phyloP scores from a whole-genome alignment of 1,140 invertebrate species.

The Drosophila kepulauana region DNA sequence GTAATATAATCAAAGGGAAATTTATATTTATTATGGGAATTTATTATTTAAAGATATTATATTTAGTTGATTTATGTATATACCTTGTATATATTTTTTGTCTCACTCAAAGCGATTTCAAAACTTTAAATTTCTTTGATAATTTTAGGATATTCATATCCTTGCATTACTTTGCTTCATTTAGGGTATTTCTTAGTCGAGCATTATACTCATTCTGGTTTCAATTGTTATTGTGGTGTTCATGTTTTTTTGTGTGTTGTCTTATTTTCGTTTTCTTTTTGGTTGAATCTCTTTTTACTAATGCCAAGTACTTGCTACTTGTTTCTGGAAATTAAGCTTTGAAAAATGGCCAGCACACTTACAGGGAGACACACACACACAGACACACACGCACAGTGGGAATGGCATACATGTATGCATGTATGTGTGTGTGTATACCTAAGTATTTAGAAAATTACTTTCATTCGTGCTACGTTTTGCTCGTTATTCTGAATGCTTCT shows the following conservation, averaged over 20 bases:
- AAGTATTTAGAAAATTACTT: conserved; percentile 81
- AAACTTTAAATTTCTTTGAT: too few relatives aligned
- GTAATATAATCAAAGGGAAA: too few relatives aligned
- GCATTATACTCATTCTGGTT: neutral
- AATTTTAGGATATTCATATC: too few relatives aligned
- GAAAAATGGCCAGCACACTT: conserved; percentile 66
- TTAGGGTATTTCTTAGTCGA: conserved; percentile 3
- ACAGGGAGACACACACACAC: conserved; percentile 25
- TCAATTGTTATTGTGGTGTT: neutral
- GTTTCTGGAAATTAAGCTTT: conserved; percentile 79
- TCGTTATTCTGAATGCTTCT: conserved; percentile 67
- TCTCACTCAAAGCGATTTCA: too few relatives aligned
- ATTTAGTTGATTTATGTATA: too few relatives aligned
- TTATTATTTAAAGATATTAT: too few relatives aligned
- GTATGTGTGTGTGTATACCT: conserved; percentile 40
- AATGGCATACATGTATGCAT: conserved; percentile 25
- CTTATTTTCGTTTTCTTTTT: conserved; percentile 29
- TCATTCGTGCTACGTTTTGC: conserved; percentile 76
- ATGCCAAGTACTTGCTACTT: conserved; percentile 49
- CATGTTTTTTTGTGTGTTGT: neutral
- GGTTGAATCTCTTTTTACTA: conserved; percentile 30
- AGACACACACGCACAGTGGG: conserved; percentile 20
- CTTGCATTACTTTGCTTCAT: too few relatives aligned
- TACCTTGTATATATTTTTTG: too few relatives aligned
- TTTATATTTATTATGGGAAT: too few relatives aligned